Evolutionary conservation across 2,113 vertebrate genomes (phyloP).

Genomic region (Spilogale gracilis): DNA sequence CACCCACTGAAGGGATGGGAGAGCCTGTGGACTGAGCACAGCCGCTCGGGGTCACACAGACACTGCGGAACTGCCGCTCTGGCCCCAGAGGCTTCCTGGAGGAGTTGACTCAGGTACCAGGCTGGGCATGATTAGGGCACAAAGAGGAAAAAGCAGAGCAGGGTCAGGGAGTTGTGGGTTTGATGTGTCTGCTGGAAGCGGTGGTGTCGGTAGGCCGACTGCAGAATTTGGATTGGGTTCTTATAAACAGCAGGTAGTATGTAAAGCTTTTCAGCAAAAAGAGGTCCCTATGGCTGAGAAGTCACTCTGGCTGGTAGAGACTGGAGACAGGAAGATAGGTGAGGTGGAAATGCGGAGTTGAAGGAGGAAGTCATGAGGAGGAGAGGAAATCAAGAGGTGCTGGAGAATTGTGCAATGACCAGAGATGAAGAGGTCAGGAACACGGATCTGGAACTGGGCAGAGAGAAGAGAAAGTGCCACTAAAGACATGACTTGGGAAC

Average conservation of each 20-base stretch:
- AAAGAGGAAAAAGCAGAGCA: neutral
- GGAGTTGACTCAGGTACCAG: neutral
- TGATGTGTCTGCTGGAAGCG: fast-evolving
- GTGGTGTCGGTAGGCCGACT: neutral
- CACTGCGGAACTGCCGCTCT: fast-evolving
- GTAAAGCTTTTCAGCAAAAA: neutral
- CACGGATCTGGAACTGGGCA: neutral
- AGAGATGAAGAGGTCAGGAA: neutral
- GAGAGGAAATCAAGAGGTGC: neutral
- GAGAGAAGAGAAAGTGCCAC: neutral
- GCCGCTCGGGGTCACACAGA: too few species aligned
- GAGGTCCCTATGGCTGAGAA: neutral
- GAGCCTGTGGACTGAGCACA: neutral
- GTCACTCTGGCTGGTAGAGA: neutral
- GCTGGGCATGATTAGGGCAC: neutral
- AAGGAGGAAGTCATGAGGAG: neutral
- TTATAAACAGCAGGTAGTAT: neutral
- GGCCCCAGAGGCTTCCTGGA: neutral
- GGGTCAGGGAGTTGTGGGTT: neutral
- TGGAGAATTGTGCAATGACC: neutral
- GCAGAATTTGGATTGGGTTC: neutral
- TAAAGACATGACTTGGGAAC: neutral
- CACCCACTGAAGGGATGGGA: neutral
- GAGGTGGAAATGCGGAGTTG: neutral
- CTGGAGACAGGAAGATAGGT: neutral